These are phyloP conservation scores for Clostera curtula DNA, from an alignment of 2,888 invertebrate species.

Conservation along the genomic window DNA sequence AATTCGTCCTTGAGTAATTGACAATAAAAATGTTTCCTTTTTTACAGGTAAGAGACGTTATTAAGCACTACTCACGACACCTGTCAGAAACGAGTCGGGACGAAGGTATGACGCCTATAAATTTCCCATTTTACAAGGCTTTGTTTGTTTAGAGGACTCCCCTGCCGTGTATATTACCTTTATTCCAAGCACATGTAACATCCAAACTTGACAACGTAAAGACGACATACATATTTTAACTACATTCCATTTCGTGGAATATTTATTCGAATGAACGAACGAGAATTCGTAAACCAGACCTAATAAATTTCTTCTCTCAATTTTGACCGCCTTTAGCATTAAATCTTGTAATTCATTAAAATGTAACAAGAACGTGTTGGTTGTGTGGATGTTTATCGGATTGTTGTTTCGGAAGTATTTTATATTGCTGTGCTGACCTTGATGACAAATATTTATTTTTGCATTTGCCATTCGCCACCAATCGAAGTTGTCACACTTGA, in stretches of 20 bases:
- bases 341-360: background rate
- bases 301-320: no score
- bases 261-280: slow-evolving; percentile 14
- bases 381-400: slow-evolving; percentile 8
- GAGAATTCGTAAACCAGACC: no score
- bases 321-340: no score
- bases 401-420: slow-evolving; percentile 10
- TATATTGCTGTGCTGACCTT: slow-evolving; percentile 8
- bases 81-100: slow-evolving; percentile 13
- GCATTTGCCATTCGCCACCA: slow-evolving; percentile 9
- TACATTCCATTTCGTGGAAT: no score
- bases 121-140: slow-evolving; percentile 27
- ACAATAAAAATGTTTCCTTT: slow-evolving; percentile 33
- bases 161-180: slow-evolving; percentile 14
- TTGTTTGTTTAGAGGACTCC: slow-evolving; percentile 20
- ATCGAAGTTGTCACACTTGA: slow-evolving; percentile 10
- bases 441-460: slow-evolving; percentile 6
- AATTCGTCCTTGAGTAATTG: slow-evolving; percentile 38
- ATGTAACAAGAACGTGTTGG: slow-evolving; percentile 1
- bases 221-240: slow-evolving; percentile 8
- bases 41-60: slow-evolving; percentile 47
- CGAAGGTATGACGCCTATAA: slow-evolving; percentile 33
- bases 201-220: slow-evolving; percentile 16
- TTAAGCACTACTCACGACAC: slow-evolving; percentile 34
- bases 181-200: slow-evolving; percentile 5